phyloP scores from a whole-genome alignment of 2,113 vertebrate genomes.

The Mellivora capensis region DNA sequence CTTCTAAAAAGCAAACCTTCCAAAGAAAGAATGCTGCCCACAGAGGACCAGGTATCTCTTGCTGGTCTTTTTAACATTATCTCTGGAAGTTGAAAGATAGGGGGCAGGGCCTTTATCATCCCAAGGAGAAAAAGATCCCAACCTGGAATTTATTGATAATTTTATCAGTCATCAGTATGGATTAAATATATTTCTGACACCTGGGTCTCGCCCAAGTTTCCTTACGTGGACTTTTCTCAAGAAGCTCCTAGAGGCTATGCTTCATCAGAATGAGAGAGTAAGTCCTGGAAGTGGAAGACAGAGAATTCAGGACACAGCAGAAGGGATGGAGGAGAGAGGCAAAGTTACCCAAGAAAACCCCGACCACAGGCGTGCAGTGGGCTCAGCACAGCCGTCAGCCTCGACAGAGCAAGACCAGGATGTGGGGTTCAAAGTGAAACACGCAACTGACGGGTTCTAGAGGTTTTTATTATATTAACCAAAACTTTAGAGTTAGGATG shows the following conservation, averaged over 20 bases:
- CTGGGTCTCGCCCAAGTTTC: not conserved
- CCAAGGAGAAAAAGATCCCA: not conserved
- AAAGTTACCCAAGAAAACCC: not conserved
- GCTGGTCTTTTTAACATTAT: not conserved
- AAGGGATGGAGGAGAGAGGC: too few relatives aligned
- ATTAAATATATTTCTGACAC: not conserved
- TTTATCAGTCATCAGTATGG: not conserved
- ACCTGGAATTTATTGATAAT: not conserved
- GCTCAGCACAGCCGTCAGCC: not conserved
- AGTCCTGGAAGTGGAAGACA: not conserved
- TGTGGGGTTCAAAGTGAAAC: not conserved
- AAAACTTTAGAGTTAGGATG: not conserved
- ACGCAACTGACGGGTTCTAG: not conserved
- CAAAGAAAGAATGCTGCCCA: too few relatives aligned
- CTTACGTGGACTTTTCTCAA: not conserved
- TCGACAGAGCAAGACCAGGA: not conserved
- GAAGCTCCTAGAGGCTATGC: not conserved
- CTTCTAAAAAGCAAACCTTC: not conserved
- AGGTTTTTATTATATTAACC: not conserved
- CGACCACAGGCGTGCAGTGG: accelerated
- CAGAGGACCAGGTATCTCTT: not conserved
- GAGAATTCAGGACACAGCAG: not conserved
- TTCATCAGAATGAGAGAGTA: not conserved
- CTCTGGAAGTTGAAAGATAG: not conserved
- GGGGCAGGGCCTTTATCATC: not conserved